Percentiles rank a stretch among this genome's conserved stretches.
Conservation (phyloP, 2,888 invertebrate genomes). For the Zonitis immaculata region DNA sequence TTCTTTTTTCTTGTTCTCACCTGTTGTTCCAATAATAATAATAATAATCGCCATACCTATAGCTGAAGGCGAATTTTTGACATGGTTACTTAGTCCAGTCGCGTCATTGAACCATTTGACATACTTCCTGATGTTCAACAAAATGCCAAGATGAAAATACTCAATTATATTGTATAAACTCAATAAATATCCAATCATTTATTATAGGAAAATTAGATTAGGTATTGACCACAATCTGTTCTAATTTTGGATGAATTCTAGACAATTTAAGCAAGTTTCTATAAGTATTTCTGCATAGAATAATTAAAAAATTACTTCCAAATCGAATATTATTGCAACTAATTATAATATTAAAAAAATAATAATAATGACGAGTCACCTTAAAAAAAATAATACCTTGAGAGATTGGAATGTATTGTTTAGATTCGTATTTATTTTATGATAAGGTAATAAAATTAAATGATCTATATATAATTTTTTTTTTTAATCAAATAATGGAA, state of each 20-base stretch:
- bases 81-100: conserved; percentile 4
- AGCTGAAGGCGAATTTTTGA: conserved; percentile 9
- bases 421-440: neutral
- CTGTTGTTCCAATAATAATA: too few relatives aligned
- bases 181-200: neutral
- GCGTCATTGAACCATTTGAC: neutral
- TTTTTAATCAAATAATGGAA: neutral
- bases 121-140: neutral
- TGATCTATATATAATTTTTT: neutral
- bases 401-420: neutral
- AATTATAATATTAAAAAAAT: neutral
- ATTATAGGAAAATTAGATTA: neutral
- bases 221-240: too few relatives aligned
- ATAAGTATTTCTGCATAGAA: too few relatives aligned
- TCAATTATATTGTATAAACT: too few relatives aligned
- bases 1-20: neutral
- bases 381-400: neutral
- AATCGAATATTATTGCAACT: too few relatives aligned
- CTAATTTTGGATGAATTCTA: too few relatives aligned
- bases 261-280: too few relatives aligned
- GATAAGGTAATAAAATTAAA: neutral
- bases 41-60: neutral
- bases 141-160: neutral
- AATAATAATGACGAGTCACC: neutral
- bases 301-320: too few relatives aligned